Conservation (phyloP, 2,888 invertebrate species). For the Xanthia togata region DNA sequence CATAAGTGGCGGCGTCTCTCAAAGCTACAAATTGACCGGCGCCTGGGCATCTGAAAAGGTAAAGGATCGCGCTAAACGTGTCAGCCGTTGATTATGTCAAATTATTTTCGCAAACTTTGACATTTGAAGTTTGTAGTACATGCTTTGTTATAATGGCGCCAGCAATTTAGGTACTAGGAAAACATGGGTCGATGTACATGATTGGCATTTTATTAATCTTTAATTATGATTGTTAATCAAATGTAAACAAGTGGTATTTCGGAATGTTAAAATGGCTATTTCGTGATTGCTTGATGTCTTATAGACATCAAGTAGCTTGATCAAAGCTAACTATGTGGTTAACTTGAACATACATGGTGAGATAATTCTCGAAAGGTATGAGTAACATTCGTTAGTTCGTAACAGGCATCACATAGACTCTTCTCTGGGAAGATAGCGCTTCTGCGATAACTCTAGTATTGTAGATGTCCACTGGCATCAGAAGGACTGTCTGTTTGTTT, state of each 20-base stretch:
- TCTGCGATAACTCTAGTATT: too few species aligned
- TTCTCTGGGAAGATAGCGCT: background rate
- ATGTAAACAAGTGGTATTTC: constrained; percentile 8
- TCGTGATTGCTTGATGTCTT: background rate
- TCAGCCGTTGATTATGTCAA: constrained; percentile 65
- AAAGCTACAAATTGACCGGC: constrained; percentile 77
- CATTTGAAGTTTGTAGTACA: constrained; percentile 45
- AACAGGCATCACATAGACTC: background rate
- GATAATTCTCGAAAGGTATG: background rate
- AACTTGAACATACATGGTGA: background rate
- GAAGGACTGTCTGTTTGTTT: background rate
- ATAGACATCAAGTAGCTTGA: too few species aligned
- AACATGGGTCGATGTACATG: constrained; percentile 4
- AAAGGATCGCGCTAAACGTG: constrained; percentile 66
- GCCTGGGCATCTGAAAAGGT: constrained; percentile 70
- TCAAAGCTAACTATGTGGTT: background rate
- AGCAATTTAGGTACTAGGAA: background rate
- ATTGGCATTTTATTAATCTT: constrained; percentile 24
- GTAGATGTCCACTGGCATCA: background rate
- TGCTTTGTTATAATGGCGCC: constrained; percentile 6
- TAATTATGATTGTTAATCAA: constrained; percentile 36
- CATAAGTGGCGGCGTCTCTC: constrained; percentile 72
- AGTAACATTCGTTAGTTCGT: background rate
- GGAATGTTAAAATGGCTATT: background rate
- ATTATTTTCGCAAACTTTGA: constrained; percentile 64